These are phyloP conservation scores for Tachuris rubrigastra DNA, from an alignment of 2,113 vertebrate genomes.

Conservation along the genomic window DNA sequence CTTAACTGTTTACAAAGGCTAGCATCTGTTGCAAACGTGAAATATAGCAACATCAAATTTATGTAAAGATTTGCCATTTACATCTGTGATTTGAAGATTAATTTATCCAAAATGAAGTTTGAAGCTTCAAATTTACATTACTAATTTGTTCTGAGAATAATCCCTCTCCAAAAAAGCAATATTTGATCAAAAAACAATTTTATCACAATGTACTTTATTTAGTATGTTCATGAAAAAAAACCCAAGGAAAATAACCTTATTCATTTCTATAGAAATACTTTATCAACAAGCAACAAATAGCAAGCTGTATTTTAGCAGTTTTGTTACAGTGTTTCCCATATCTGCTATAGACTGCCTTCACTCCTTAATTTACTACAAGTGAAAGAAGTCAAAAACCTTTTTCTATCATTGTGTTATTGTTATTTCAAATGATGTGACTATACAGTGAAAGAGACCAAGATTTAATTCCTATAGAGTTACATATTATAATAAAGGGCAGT, in stretches of 20 bases:
- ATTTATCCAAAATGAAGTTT: not conserved
- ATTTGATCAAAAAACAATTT: not conserved
- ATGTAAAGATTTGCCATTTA: not conserved
- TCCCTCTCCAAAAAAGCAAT: not conserved
- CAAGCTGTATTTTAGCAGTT: not conserved
- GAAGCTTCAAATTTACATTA: not conserved
- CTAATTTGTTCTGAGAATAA: not conserved
- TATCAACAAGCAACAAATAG: not conserved
- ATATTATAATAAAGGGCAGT: not conserved
- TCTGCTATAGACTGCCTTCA: not conserved
- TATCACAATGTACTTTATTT: not conserved
- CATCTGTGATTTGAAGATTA: not conserved
- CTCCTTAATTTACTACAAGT: not conserved
- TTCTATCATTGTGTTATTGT: not conserved
- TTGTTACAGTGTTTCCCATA: not conserved
- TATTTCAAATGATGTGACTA: not conserved
- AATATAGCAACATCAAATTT: not conserved
- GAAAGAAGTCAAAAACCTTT: not conserved
- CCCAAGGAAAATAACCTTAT: not conserved
- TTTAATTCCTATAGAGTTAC: not conserved
- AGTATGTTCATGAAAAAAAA: not conserved
- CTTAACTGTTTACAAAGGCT: not conserved
- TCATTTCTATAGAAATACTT: not conserved
- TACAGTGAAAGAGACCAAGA: not conserved
- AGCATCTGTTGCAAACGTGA: constrained; percentile 10